A percentile compares a stretch with the other conserved stretches of the same genome.
Evolutionary conservation across 1,140 invertebrate species (phyloP).

Genomic region (Anagrus nilaparvatae): DNA sequence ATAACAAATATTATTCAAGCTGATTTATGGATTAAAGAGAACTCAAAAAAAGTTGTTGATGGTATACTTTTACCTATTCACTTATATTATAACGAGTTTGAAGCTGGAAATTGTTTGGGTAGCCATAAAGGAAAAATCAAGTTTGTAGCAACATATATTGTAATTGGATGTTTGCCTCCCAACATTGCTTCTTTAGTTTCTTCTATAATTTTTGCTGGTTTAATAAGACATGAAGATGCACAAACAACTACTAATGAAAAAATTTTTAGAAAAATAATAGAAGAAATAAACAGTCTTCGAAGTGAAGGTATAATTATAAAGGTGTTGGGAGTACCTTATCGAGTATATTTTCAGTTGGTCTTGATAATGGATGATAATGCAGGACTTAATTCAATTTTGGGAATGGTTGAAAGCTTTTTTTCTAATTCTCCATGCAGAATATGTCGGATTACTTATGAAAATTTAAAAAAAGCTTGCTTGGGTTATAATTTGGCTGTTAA

Average conservation of each 20-base stretch:
- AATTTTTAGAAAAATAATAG: conserved; percentile 13
- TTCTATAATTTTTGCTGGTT: conserved; percentile 10
- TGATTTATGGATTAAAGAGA: conserved; percentile 9
- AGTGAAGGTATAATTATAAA: conserved; percentile 8
- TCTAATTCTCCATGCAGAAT: conserved; percentile 16
- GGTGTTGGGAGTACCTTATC: conserved; percentile 7
- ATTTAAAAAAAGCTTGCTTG: conserved; percentile 19
- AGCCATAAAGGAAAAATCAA: conserved; percentile 11
- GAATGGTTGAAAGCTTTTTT: conserved; percentile 15
- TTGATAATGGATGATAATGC: conserved; percentile 15
- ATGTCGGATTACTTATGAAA: conserved; percentile 10
- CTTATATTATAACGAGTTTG: conserved; percentile 12
- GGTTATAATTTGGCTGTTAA: conserved; percentile 31
- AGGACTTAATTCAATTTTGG: conserved; percentile 15
- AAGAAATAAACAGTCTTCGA: conserved; percentile 14
- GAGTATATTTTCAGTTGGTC: conserved; percentile 16
- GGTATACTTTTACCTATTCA: conserved; percentile 7
- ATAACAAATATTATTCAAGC: conserved; percentile 11
- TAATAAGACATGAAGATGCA: conserved; percentile 5
- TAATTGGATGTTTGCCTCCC: conserved; percentile 10
- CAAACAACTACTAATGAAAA: conserved; percentile 2
- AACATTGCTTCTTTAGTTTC: conserved; percentile 4
- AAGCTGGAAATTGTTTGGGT: conserved; percentile 10
- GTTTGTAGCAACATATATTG: conserved; percentile 11
- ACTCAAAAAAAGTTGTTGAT: too few relatives aligned